Conservation (phyloP, 2,888 invertebrate species). For the Anodontia alba region DNA sequence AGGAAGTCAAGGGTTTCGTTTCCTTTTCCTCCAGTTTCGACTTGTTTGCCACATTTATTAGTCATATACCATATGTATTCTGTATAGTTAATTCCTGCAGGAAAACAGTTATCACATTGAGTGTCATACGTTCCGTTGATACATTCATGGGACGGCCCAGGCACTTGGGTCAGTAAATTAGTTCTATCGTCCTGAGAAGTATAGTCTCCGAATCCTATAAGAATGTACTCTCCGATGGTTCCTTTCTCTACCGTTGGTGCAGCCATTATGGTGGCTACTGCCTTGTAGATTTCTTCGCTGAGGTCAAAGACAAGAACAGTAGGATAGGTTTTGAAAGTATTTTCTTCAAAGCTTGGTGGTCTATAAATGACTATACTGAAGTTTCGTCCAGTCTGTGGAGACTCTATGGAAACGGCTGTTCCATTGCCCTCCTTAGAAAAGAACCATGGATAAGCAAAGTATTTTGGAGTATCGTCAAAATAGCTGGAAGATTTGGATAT, state of each 20-base stretch:
- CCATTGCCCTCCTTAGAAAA: constrained; percentile 1
- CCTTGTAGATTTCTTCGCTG: background rate
- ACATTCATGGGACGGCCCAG: background rate
- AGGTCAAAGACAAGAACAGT: constrained; percentile 21
- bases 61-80: background rate
- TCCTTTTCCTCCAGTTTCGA: constrained; percentile 17
- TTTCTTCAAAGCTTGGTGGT: constrained; percentile 48
- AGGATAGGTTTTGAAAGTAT: constrained; percentile 32
- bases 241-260: background rate
- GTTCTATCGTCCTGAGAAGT: background rate
- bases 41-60: constrained; percentile 24
- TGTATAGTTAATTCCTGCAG: background rate
- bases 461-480: constrained; percentile 16
- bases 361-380: constrained; percentile 16
- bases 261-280: background rate
- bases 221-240: constrained; percentile 7
- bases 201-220: constrained; percentile 36
- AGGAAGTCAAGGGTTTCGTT: constrained; percentile 37
- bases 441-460: constrained; percentile 32
- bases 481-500: constrained; percentile 20
- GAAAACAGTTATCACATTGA: constrained; percentile 20
- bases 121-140: constrained; percentile 25
- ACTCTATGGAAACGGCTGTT: background rate
- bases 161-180: constrained; percentile 1
- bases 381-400: constrained; percentile 16